Evolutionary conservation across 2,113 vertebrate species (phyloP).

Genomic region (Pelodiscus sinensis): DNA sequence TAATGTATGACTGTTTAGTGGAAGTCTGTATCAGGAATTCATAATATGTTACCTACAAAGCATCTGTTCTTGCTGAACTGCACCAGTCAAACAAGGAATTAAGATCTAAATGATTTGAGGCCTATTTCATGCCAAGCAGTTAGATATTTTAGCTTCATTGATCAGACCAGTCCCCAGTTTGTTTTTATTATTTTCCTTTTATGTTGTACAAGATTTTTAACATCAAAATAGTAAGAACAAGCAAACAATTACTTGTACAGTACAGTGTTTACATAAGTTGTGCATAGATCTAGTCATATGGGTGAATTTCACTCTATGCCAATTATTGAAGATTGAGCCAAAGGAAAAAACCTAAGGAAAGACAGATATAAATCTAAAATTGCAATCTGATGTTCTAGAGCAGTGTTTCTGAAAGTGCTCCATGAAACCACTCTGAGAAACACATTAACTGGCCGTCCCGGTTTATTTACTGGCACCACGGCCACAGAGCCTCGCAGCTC

Average conservation of each 20-base stretch:
- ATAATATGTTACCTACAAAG: neutral
- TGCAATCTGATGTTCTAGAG: neutral
- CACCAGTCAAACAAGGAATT: neutral
- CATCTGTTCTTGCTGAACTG: neutral
- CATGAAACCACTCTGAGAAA: too few relatives aligned
- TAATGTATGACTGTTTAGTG: neutral
- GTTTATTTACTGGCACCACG: too few relatives aligned
- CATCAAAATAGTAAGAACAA: neutral
- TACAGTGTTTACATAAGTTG: neutral
- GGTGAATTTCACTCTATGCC: neutral
- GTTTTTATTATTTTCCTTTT: neutral
- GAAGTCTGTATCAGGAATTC: neutral
- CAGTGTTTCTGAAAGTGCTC: too few relatives aligned
- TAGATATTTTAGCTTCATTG: neutral
- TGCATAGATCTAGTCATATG: neutral
- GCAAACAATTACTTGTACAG: neutral
- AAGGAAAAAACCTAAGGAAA: conserved; percentile 21
- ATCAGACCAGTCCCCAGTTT: neutral
- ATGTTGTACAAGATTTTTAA: neutral
- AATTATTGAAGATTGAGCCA: conserved; percentile 19
- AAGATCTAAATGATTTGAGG: neutral
- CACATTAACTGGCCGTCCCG: too few relatives aligned
- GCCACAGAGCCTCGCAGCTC: too few relatives aligned
- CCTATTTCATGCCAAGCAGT: neutral
- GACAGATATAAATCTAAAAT: conserved; percentile 43